Conservation (phyloP, 2,113 vertebrate genomes). For the Hyaena hyaena region DNA sequence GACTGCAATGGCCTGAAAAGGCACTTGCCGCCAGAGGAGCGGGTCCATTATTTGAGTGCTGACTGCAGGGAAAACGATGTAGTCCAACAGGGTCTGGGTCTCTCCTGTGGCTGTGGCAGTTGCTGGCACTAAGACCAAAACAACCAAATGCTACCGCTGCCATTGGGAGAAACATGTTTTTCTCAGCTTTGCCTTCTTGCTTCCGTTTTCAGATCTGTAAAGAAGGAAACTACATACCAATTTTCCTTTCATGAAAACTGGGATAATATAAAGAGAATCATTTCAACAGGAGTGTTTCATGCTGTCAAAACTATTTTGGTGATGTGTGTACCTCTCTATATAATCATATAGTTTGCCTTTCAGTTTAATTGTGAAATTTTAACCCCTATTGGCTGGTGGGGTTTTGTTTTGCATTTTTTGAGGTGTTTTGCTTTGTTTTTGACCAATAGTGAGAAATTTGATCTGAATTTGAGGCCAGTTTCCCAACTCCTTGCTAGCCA, state of each 20-base stretch:
- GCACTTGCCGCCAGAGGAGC: constrained; percentile 96
- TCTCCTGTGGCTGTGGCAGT: constrained; percentile 59
- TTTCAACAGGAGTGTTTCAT: constrained; percentile 77
- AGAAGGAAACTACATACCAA: constrained; percentile 72
- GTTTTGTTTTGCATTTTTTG: background rate
- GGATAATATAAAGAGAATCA: constrained; percentile 78
- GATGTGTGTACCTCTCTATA: constrained; percentile 38
- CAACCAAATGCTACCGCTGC: constrained; percentile 78
- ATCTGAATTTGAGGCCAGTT: constrained; percentile 69
- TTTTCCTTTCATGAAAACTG: constrained; percentile 79
- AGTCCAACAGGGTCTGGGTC: constrained; percentile 70
- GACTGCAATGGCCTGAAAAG: constrained; percentile 99
- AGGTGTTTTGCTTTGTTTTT: constrained; percentile 41
- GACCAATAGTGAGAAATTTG: constrained; percentile 74
- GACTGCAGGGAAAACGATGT: constrained; percentile 97
- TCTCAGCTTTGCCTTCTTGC: constrained; percentile 86
- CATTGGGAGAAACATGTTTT: constrained; percentile 74
- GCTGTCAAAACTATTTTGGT: constrained; percentile 74
- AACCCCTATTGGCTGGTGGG: constrained; percentile 59
- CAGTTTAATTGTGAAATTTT: constrained; percentile 70
- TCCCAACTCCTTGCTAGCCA: constrained; percentile 80
- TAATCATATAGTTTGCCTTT: constrained; percentile 79
- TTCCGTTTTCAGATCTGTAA: constrained; percentile 82
- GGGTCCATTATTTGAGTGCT: constrained; percentile 95
- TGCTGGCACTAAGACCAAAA: constrained; percentile 83